Evolutionary conservation across 2,113 vertebrate species (phyloP), one percentile per base, ranked within the genome.

Genomic region (Raja brachyura): DNA sequence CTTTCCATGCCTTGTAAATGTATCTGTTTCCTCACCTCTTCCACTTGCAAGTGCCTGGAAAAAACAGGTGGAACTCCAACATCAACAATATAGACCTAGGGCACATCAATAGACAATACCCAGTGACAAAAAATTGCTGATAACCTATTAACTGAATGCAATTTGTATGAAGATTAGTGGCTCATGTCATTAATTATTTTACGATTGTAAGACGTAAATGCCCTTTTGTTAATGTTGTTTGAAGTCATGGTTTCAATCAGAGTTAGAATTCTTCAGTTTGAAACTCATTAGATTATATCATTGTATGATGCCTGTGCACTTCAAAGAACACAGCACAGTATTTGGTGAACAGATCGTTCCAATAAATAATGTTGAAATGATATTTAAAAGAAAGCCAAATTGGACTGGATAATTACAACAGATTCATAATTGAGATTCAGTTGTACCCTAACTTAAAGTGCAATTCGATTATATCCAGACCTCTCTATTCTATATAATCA

Each of bases 351-450:
- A 59, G 79, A 56, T 83, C 48, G 25, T 33, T 56, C 56, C 54
- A 61, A 86, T 61, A 86, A 86, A 86, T 86, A 88, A 66, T 31
- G 5, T n/a, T 66, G 59, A 63, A 88, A 66, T 88, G 63, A 63
- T 18, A 63, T 88, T 33, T 63, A 88, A 88, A 88, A 66, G 59
- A 33, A 88, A n/a, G 59, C 28, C n/a, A 13, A 86, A 86, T 86
- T 86, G 59, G 83, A 31, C 13, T 85, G 5, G 59, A 6, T 88
- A 88, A 88, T 88, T 88, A 63, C 83, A 88, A 31, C 61, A 31
- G 59, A 86, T 88, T 88, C n/a, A 63, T 66, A 28, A 88, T 88
- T 66, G 83, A 31, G 59, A 31, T n/a, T 88, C 83, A 18, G 83
- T 66, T 56, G 14, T 66, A 13, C 83, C 13, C 18, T 33, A 16